Conservation (phyloP, 2,113 vertebrate genomes). For the Anhinga rufa region DNA sequence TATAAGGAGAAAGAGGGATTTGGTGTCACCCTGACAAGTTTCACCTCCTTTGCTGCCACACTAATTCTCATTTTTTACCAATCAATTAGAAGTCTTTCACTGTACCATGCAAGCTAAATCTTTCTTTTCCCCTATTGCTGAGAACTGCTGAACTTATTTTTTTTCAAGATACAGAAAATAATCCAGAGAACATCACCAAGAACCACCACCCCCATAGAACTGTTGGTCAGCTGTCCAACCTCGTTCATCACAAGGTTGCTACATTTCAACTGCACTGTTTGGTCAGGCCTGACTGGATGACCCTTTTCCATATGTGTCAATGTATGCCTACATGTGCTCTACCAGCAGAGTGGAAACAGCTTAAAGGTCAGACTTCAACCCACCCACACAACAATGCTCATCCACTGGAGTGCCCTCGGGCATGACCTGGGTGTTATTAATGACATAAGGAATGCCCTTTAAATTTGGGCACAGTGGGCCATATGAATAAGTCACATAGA, state of each 20-base stretch:
- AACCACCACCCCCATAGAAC: not conserved
- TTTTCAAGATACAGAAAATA: not conserved
- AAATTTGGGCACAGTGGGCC: not conserved
- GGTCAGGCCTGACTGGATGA: not conserved
- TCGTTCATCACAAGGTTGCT: not conserved
- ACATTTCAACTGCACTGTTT: not conserved
- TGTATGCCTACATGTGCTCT: not conserved
- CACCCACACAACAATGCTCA: not conserved
- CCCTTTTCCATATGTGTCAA: not conserved
- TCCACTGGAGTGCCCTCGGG: not conserved
- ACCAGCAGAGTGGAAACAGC: not conserved
- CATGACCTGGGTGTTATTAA: not conserved
- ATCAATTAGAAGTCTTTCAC: not conserved
- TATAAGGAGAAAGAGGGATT: not conserved
- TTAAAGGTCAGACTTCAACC: not conserved
- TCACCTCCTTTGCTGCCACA: not conserved
- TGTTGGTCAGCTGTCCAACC: not conserved
- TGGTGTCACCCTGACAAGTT: not conserved
- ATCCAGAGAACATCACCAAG: not conserved
- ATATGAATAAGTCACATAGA: not conserved
- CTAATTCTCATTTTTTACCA: not conserved
- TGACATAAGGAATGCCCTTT: not conserved
- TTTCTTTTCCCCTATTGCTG: not conserved
- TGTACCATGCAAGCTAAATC: rapidly evolving
- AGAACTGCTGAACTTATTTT: not conserved